Evolutionary conservation across 2,888 invertebrate genomes (phyloP).

Genomic region (Colletes collaris): DNA sequence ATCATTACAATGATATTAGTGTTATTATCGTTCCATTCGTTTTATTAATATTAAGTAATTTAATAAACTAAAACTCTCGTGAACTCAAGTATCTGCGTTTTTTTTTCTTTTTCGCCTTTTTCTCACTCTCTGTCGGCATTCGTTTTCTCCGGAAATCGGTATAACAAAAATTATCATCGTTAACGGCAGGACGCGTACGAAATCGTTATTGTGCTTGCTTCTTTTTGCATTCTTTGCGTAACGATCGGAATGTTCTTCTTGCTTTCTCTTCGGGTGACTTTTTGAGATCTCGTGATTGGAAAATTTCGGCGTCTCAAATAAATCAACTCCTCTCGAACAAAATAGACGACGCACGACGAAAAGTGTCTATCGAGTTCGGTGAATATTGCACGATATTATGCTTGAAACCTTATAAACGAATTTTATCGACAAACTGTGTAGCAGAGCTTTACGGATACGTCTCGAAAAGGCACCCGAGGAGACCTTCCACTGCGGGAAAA

Average conservation of each 20-base stretch:
- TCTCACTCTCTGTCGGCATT: conserved; percentile 25
- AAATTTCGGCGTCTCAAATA: not conserved
- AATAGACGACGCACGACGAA: not conserved
- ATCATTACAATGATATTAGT: conserved; percentile 82
- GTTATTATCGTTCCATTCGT: conserved; percentile 79
- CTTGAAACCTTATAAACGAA: not conserved
- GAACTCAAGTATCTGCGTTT: conserved; percentile 66
- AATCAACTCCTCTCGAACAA: not conserved
- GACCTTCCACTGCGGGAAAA: conserved; percentile 33
- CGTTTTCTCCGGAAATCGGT: conserved; percentile 40
- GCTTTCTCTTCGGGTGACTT: conserved; percentile 19
- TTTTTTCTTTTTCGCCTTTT: conserved; percentile 20
- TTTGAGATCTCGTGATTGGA: conserved; percentile 7
- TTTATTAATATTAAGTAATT: conserved; percentile 81
- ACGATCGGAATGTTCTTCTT: conserved; percentile 15
- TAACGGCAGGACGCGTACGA: conserved; percentile 59
- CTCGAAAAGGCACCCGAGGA: conserved; percentile 48
- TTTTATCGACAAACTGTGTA: not conserved
- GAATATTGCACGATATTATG: conserved; percentile 6
- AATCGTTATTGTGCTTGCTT: conserved; percentile 53
- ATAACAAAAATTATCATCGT: conserved; percentile 59
- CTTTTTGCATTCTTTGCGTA: conserved; percentile 16
- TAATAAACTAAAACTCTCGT: conserved; percentile 77
- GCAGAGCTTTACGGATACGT: conserved; percentile 9
- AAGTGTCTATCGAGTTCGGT: not conserved